phyloP scores from a whole-genome alignment of 1,140 invertebrate species.

The Carcinoscorpius rotundicauda region DNA sequence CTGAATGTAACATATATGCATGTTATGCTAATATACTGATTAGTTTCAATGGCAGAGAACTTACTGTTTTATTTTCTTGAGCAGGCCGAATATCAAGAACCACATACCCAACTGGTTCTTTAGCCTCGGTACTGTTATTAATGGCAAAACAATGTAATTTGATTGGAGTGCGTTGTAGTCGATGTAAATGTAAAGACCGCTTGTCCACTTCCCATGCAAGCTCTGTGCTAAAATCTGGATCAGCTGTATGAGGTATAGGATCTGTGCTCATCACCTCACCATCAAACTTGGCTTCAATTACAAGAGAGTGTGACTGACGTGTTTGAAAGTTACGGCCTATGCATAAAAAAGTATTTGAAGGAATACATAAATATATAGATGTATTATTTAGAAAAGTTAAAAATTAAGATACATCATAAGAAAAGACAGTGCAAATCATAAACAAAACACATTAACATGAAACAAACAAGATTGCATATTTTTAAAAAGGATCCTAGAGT shows the following conservation, averaged over 20 bases:
- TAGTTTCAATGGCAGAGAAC: conserved; percentile 10
- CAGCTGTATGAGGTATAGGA: conserved; percentile 32
- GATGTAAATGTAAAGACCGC: conserved; percentile 36
- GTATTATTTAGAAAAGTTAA: too few relatives aligned
- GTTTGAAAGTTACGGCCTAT: conserved; percentile 35
- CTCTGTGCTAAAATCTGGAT: conserved; percentile 38
- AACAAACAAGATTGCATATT: too few relatives aligned
- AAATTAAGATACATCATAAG: too few relatives aligned
- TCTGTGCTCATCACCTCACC: conserved; percentile 38
- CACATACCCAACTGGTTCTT: conserved; percentile 38
- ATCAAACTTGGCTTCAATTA: conserved; percentile 39
- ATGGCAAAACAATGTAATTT: conserved; percentile 38
- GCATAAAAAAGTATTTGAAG: too few relatives aligned
- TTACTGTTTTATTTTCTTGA: conserved; percentile 28
- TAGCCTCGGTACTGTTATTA: conserved; percentile 29
- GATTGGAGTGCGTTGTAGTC: conserved; percentile 35
- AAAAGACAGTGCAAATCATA: too few relatives aligned
- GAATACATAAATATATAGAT: too few relatives aligned
- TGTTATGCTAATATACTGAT: too few relatives aligned
- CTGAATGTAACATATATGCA: too few relatives aligned
- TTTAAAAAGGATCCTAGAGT: too few relatives aligned
- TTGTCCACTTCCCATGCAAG: conserved; percentile 41
- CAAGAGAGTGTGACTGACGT: conserved; percentile 30
- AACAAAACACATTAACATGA: too few relatives aligned
- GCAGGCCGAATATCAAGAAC: conserved; percentile 38